phyloP scores from a whole-genome alignment of 92 coral and sea anemone genomes.

The Epizoanthus scotinus region DNA sequence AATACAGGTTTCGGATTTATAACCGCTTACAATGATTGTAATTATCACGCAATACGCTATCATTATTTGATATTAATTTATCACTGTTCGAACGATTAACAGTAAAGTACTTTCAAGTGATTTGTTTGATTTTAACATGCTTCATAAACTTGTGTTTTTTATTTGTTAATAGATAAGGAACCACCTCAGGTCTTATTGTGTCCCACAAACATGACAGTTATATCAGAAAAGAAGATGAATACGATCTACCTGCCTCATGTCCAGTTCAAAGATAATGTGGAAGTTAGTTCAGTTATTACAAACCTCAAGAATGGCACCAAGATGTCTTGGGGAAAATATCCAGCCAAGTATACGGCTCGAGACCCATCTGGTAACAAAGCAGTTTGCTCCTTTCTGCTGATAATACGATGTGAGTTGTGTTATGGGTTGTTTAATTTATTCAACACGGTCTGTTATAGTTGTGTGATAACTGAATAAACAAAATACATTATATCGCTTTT shows the following conservation, averaged over 20 bases:
- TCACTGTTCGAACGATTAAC: too few species aligned
- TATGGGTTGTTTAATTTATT: background rate
- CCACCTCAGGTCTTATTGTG: background rate
- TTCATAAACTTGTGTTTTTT: too few species aligned
- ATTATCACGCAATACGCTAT: too few species aligned
- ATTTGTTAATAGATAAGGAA: background rate
- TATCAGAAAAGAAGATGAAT: background rate
- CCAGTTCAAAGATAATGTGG: background rate
- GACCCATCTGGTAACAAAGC: constrained; percentile 4
- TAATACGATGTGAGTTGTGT: background rate
- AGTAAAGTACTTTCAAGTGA: too few species aligned
- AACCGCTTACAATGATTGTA: too few species aligned
- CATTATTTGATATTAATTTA: too few species aligned
- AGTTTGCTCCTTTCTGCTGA: background rate
- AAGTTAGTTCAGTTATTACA: background rate
- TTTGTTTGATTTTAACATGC: too few species aligned
- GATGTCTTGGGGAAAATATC: background rate
- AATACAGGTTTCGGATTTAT: too few species aligned
- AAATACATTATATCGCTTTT: too few species aligned
- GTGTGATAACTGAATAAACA: too few species aligned
- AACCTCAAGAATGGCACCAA: background rate
- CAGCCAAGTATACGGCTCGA: background rate
- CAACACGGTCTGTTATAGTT: too few species aligned
- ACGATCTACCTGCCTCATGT: background rate
- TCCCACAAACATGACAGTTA: background rate